Evolutionary conservation across 2,888 invertebrate genomes (phyloP).

Genomic region (Drosophila rubida): DNA sequence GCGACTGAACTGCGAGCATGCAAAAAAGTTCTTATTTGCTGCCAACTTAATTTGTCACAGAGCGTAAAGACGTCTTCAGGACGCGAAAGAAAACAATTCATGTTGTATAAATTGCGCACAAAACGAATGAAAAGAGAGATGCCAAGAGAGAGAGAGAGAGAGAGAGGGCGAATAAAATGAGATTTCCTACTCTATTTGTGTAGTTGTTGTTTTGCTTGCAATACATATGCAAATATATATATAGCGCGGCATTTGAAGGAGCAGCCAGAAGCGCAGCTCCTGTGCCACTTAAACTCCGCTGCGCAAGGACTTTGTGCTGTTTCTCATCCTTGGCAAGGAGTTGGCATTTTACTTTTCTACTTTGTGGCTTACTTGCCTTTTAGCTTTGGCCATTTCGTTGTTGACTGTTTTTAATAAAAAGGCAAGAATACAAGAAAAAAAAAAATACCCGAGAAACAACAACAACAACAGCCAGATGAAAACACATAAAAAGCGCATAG

Average conservation of each 20-base stretch:
- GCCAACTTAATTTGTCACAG: slow-evolving; percentile 77
- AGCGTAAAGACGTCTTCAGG: slow-evolving; percentile 59
- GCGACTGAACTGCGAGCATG: slow-evolving; percentile 18
- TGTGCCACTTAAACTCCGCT: slow-evolving; percentile 71
- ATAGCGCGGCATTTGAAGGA: slow-evolving; percentile 38
- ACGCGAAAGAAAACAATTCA: slow-evolving; percentile 69
- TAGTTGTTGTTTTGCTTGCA: slow-evolving; percentile 34
- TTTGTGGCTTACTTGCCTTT: slow-evolving; percentile 79
- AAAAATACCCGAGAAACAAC: slow-evolving; percentile 13
- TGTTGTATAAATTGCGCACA: slow-evolving; percentile 69
- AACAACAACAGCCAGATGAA: slow-evolving; percentile 7
- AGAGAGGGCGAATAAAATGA: slow-evolving; percentile 40
- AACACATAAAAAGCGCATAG: slow-evolving; percentile 68
- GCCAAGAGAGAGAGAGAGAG: slow-evolving; percentile 4
- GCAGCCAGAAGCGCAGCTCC: slow-evolving; percentile 39
- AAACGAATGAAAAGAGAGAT: slow-evolving; percentile 31
- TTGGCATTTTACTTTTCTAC: slow-evolving; percentile 78
- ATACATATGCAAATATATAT: slow-evolving; percentile 72
- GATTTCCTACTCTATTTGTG: slow-evolving; percentile 22
- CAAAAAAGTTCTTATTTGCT: slow-evolving; percentile 68
- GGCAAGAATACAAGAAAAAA: slow-evolving; percentile 43
- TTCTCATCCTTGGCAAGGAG: slow-evolving; percentile 57
- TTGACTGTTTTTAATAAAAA: slow-evolving; percentile 74
- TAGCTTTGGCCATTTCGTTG: slow-evolving; percentile 72
- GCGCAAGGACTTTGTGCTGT: slow-evolving; percentile 49